phyloP scores from a whole-genome alignment of 1,140 invertebrate genomes.

The Bombus balteatus region DNA sequence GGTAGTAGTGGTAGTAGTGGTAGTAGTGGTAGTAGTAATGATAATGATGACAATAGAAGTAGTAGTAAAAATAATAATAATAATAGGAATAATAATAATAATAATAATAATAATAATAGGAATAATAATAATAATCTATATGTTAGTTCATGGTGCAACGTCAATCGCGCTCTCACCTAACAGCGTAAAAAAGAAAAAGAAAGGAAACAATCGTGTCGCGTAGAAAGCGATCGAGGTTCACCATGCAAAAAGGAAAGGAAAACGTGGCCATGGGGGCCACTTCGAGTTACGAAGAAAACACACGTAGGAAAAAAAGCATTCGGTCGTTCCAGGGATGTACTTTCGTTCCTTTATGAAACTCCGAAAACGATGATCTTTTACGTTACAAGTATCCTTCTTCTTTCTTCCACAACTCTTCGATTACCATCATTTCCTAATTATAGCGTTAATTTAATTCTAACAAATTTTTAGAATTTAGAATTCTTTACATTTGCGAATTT shows the following conservation, averaged over 20 bases:
- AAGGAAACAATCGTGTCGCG: constrained; percentile 46
- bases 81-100: too few species aligned
- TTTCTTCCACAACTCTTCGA: too few species aligned
- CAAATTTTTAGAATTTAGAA: too few species aligned
- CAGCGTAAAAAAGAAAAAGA: constrained; percentile 12
- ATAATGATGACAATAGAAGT: too few species aligned
- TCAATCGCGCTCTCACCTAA: constrained; percentile 72
- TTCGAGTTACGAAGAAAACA: constrained; percentile 11
- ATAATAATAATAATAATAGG: neutral
- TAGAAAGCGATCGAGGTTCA: constrained; percentile 77
- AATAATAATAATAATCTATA: neutral
- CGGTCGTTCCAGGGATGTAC: constrained; percentile 19
- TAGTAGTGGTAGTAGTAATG: too few species aligned
- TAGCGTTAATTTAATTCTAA: too few species aligned
- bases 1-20: neutral
- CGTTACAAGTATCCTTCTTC: too few species aligned
- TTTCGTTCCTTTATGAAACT: neutral
- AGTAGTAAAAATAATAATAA: too few species aligned
- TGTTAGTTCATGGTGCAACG: constrained; percentile 70
- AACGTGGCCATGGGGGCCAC: neutral
- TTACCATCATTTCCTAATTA: accelerated
- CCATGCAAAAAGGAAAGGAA: constrained; percentile 63
- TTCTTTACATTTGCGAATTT: too few species aligned
- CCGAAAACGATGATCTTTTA: too few species aligned
- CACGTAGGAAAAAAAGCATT: constrained; percentile 9